Conservation (phyloP, 2,797 vertebrate genomes). For the Amblyopsis hoosieri region DNA sequence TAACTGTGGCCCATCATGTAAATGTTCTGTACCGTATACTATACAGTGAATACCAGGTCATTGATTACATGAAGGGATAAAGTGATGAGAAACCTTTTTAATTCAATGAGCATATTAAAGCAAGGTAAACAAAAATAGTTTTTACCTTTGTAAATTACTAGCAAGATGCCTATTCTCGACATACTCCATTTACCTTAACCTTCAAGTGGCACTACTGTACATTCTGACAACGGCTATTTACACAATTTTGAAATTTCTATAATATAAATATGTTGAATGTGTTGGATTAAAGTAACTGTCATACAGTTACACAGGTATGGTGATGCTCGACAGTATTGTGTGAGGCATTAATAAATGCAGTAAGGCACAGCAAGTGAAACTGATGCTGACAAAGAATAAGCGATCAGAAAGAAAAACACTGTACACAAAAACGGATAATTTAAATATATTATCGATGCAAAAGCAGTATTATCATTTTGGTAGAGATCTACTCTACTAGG, state of each 20-base stretch:
- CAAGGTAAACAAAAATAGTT: conserved; percentile 18
- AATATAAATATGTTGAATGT: conserved; percentile 11
- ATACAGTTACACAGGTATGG: conserved; percentile 48
- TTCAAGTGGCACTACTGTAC: not conserved
- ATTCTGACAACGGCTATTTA: conserved; percentile 15
- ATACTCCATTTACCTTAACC: not conserved
- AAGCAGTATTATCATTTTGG: conserved; percentile 61
- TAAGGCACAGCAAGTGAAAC: conserved; percentile 85
- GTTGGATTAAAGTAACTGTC: conserved; percentile 29
- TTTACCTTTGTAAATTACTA: conserved; percentile 1
- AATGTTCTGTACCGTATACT: conserved; percentile 44
- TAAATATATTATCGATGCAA: conserved; percentile 40
- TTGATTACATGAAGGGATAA: conserved; percentile 35
- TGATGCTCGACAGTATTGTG: conserved; percentile 33
- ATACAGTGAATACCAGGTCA: conserved; percentile 50
- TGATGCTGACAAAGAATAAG: conserved; percentile 53
- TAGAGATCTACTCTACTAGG: conserved; percentile 50
- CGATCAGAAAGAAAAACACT: conserved; percentile 30
- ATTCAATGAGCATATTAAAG: conserved; percentile 47
- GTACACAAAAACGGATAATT: conserved; percentile 11
- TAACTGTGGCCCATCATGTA: conserved; percentile 31
- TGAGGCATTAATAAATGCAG: conserved; percentile 72
- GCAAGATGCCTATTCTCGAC: conserved; percentile 15
- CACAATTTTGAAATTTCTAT: too few relatives aligned
- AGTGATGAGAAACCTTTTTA: conserved; percentile 40